These are phyloP conservation scores for Cynodonichthys magdalenae DNA, from an alignment of 2,797 vertebrate genomes.

Conservation along the genomic window DNA sequence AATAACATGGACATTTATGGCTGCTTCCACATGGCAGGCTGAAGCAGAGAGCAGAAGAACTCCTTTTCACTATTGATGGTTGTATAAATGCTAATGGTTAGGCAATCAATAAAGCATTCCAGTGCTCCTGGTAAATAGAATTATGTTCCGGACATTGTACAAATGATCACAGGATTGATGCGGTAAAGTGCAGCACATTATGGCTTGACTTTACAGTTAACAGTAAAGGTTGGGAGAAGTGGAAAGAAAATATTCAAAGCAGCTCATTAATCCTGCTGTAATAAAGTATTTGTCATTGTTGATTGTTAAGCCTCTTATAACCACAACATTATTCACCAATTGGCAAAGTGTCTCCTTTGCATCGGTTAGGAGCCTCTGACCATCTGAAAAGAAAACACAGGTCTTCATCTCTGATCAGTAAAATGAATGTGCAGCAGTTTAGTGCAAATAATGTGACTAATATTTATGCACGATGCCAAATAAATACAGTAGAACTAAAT, in stretches of 20 bases:
- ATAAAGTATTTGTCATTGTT: constrained; percentile 43
- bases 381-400: constrained; percentile 64
- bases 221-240: constrained; percentile 51
- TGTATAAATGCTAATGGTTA: constrained; percentile 72
- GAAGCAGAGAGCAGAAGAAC: constrained; percentile 52
- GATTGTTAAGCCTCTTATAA: constrained; percentile 53
- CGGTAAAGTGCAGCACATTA: constrained; percentile 51
- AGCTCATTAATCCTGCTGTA: constrained; percentile 48
- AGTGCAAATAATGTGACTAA: constrained; percentile 52
- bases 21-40: constrained; percentile 52
- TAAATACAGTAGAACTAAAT: constrained; percentile 1
- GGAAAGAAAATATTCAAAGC: constrained; percentile 54
- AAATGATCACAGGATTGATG: constrained; percentile 67
- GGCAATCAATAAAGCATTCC: constrained; percentile 70
- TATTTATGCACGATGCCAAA: constrained; percentile 39
- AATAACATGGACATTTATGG: constrained; percentile 74
- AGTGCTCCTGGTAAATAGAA: constrained; percentile 64
- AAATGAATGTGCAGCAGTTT: constrained; percentile 54
- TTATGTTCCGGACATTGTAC: constrained; percentile 61
- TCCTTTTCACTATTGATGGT: constrained; percentile 64
- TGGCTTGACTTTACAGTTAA: constrained; percentile 26
- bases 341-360: constrained; percentile 68
- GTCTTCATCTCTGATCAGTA: constrained; percentile 60
- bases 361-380: constrained; percentile 52
- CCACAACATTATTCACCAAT: constrained; percentile 65